These are phyloP conservation scores for Cotesia glomerata DNA, from an alignment of 1,140 invertebrate genomes.

Conservation along the genomic window DNA sequence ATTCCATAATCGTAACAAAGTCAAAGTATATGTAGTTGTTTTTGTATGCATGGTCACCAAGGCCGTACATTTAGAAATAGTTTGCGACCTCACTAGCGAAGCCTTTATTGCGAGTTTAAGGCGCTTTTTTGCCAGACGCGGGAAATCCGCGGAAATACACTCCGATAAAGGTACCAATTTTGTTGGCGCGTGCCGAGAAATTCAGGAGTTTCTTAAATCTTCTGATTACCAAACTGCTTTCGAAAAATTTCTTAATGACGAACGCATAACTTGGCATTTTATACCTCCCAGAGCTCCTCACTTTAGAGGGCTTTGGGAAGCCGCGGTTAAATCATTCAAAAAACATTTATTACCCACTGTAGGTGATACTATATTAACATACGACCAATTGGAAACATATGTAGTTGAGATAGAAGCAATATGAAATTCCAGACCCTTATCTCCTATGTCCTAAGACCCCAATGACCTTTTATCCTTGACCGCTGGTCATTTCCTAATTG, in stretches of 20 bases:
- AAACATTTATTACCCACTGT: background rate
- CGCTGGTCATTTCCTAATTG: background rate
- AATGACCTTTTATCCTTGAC: background rate
- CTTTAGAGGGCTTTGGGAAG: conserved; percentile 50
- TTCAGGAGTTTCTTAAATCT: conserved; percentile 16
- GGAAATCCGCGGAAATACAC: conserved; percentile 2
- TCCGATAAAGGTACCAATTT: conserved; percentile 28
- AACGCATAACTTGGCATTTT: no score
- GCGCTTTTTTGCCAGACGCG: conserved; percentile 16
- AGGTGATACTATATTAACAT: background rate
- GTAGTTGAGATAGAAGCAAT: background rate
- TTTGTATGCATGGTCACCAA: no score
- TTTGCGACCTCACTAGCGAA: no score
- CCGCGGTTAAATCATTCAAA: conserved; percentile 1
- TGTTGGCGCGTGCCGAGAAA: conserved; percentile 19
- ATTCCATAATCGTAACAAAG: no score
- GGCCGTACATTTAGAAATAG: no score
- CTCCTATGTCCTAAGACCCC: background rate
- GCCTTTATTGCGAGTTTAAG: no score
- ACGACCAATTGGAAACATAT: background rate
- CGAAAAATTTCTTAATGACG: no score
- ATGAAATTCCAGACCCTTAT: background rate
- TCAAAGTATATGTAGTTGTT: no score
- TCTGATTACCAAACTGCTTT: conserved; percentile 8
- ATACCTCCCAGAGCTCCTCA: no score